Evolutionary conservation across 2,888 invertebrate species (phyloP), one percentile per base, ranked within the genome.

Genomic region (Rhagonycha lutea): DNA sequence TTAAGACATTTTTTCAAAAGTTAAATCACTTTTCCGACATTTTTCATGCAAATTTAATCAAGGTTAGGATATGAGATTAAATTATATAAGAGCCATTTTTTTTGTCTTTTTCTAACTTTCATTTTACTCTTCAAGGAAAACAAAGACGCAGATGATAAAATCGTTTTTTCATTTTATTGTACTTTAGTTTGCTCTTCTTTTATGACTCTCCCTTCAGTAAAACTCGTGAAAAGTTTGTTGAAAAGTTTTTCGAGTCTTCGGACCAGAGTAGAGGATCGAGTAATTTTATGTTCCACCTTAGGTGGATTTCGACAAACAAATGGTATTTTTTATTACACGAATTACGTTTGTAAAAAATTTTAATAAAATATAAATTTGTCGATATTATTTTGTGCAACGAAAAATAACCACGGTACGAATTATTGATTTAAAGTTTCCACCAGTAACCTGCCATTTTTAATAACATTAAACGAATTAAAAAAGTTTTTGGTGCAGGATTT

Each of bases 151-250:
- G 79, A 80, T 79, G 72, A 81, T 80, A 81, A 82, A 83, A 83
- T 83, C 83, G 84, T 83, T 83, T 85, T 85, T 84, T 83, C 83
- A 80, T 84, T 85, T 84, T 85, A 84, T 85, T 84, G 84, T 83
- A 81, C 80, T 78, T 79, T 77, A 83, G 80, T 82, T 82, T 81
- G 79, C 82, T 82, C 81, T 83, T 83, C 83, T 85, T 86, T 86
- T 85, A 85, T 83, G 84, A 84, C 82, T 83, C 83, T 85, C 83
- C 81, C 79, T 79, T 79, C 79, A 78, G 79, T 78, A 79, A 79
- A 82, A 83, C 83, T 83, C 79, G 74, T 79, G 83, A 81, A 81
- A 83, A 84, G 80, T 83, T 83, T 82, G 79, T 82, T 78, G 74
- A 75, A 77, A 81, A 79, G 78, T 82, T 83, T 83, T 83, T 82